Conservation (phyloP, 2,797 vertebrate genomes). For the Miichthys miiuy region DNA sequence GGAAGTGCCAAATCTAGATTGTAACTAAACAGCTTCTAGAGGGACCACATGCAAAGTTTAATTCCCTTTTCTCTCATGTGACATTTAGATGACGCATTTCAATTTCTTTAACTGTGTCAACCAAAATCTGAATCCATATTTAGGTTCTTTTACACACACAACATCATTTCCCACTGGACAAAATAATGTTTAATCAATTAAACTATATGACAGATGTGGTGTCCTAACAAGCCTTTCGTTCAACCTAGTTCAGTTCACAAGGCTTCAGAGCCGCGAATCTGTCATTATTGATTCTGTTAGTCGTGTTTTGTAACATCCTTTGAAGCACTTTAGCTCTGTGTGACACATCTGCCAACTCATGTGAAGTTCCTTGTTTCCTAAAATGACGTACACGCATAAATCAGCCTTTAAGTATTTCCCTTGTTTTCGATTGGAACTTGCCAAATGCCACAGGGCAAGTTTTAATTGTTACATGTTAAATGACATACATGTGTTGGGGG, state of each 20-base stretch:
- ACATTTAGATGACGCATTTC: conserved; percentile 53
- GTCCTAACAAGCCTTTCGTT: neutral
- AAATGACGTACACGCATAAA: neutral
- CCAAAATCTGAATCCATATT: neutral
- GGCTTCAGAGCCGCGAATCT: neutral
- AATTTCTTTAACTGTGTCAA: neutral
- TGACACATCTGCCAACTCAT: neutral
- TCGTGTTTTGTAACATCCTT: conserved; percentile 7
- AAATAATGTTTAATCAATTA: neutral
- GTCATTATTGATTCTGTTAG: neutral
- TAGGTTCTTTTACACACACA: neutral
- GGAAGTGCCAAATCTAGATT: conserved; percentile 74
- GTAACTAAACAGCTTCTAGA: conserved; percentile 46
- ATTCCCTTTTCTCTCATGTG: conserved; percentile 72
- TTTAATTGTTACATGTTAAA: neutral
- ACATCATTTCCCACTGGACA: neutral
- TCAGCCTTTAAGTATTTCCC: conserved; percentile 14
- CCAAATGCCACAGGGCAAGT: neutral
- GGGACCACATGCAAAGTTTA: conserved; percentile 38
- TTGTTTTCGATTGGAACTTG: neutral
- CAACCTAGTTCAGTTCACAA: too few relatives aligned
- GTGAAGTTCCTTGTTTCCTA: conserved; percentile 10
- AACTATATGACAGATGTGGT: neutral
- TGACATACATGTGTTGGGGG: neutral
- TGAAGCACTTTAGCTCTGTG: neutral